Conservation (phyloP, 2,113 vertebrate genomes). For the Asarcornis scutulata region DNA sequence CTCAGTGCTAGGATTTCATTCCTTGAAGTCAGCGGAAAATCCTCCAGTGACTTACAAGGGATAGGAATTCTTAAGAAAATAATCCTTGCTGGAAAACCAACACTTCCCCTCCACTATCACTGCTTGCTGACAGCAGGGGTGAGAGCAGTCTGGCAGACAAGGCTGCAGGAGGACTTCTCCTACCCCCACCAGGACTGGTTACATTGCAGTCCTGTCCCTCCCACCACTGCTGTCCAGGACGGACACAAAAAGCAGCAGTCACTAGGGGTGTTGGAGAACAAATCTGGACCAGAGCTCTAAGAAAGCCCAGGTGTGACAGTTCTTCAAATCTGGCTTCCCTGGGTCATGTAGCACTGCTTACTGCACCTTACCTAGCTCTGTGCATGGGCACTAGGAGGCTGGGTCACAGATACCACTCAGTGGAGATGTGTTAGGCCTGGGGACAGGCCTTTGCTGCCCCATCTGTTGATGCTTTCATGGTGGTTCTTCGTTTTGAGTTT, state of each 20-base stretch:
- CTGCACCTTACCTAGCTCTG: not conserved
- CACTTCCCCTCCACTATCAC: not conserved
- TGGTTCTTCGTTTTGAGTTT: not conserved
- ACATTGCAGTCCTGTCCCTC: not conserved
- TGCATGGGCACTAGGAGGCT: not conserved
- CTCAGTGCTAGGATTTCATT: constrained; percentile 13
- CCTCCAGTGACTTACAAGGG: constrained; percentile 32
- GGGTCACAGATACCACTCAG: not conserved
- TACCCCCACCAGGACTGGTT: not conserved
- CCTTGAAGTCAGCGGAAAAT: constrained; percentile 21
- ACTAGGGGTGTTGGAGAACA: rapidly evolving
- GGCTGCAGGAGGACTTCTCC: not conserved
- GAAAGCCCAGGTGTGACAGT: not conserved
- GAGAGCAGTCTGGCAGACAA: not conserved
- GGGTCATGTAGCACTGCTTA: rapidly evolving
- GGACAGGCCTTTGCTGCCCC: not conserved
- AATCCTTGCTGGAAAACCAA: constrained; percentile 25
- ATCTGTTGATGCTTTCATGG: not conserved
- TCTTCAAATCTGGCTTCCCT: not conserved
- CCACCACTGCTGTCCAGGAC: not conserved
- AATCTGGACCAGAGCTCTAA: not conserved
- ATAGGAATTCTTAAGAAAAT: constrained; percentile 38
- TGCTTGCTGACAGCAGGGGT: not conserved
- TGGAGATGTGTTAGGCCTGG: rapidly evolving
- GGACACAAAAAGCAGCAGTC: not conserved